Evolutionary conservation across 2,797 vertebrate genomes (phyloP).

Genomic region (Sebastes nivosus): DNA sequence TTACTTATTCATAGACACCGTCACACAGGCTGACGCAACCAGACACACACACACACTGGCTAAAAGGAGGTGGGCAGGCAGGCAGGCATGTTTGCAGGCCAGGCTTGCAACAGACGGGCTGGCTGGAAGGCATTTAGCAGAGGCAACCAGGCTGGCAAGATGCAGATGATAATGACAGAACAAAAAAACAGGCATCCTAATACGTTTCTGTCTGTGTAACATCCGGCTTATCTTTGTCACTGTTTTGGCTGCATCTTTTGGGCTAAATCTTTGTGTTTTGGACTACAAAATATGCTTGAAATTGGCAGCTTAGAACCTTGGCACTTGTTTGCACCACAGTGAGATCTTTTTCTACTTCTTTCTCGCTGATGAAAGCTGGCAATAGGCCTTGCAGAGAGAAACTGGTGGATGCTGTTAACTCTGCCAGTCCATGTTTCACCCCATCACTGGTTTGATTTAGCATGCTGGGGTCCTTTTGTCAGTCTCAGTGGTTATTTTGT

Average conservation of each 20-base stretch:
- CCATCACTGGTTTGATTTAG: neutral
- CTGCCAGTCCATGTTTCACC: neutral
- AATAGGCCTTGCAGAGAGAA: neutral
- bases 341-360: neutral
- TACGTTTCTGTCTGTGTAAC: neutral
- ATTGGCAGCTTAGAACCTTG: neutral
- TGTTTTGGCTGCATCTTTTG: neutral
- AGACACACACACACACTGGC: constrained; percentile 21
- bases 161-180: neutral
- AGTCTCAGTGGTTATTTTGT: constrained; percentile 8
- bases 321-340: neutral
- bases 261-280: neutral
- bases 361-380: constrained; percentile 11
- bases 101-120: constrained; percentile 10
- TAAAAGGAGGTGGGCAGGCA: constrained; percentile 32
- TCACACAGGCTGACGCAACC: constrained; percentile 65
- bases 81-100: neutral
- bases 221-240: neutral
- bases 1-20: constrained; percentile 74
- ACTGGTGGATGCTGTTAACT: neutral
- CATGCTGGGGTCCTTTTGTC: constrained; percentile 31
- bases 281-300: neutral
- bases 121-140: constrained; percentile 1
- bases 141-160: constrained; percentile 2
- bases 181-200: neutral